A percentile compares a stretch with the other conserved stretches of the same genome.
These are phyloP conservation scores for Gandaritis pyraliata DNA, from an alignment of 2,888 invertebrate genomes.

Conservation along the genomic window DNA sequence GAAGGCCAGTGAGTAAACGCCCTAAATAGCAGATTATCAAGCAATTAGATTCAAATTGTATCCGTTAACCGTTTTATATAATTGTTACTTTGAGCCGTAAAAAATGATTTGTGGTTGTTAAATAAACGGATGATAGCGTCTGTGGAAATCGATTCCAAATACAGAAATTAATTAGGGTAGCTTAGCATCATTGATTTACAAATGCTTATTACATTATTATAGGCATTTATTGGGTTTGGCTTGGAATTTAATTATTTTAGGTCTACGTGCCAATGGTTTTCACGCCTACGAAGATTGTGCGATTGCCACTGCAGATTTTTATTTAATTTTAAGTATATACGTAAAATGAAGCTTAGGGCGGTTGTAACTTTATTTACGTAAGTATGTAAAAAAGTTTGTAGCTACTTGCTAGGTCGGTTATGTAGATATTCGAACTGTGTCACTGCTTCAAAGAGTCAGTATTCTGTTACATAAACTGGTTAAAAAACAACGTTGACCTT, in stretches of 20 bases:
- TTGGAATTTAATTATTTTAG: no score
- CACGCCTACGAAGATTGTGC: no score
- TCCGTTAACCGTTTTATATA: conserved; percentile 45
- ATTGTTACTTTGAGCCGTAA: conserved; percentile 12
- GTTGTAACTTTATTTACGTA: no score
- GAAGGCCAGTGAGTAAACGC: no score
- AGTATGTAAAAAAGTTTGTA: no score
- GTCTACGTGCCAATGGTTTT: no score
- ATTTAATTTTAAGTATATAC: no score
- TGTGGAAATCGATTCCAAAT: conserved; percentile 21
- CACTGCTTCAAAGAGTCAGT: conserved; percentile 17
- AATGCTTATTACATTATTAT: no score
- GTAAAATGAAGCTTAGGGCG: no score
- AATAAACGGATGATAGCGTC: conserved; percentile 13
- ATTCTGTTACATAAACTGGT: conserved; percentile 27
- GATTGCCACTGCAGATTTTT: no score
- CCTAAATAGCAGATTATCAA: conserved; percentile 16
- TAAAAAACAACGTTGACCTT: conserved; percentile 37
- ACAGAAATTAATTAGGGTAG: conserved; percentile 1
- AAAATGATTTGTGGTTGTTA: conserved; percentile 21
- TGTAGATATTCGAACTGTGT: conserved; percentile 3
- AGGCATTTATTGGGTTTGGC: background rate
- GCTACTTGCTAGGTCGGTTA: no score
- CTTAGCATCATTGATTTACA: background rate
- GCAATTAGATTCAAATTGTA: conserved; percentile 50